Conservation (phyloP, 1,140 invertebrate species). For the Parasteatoda tepidariorum region DNA sequence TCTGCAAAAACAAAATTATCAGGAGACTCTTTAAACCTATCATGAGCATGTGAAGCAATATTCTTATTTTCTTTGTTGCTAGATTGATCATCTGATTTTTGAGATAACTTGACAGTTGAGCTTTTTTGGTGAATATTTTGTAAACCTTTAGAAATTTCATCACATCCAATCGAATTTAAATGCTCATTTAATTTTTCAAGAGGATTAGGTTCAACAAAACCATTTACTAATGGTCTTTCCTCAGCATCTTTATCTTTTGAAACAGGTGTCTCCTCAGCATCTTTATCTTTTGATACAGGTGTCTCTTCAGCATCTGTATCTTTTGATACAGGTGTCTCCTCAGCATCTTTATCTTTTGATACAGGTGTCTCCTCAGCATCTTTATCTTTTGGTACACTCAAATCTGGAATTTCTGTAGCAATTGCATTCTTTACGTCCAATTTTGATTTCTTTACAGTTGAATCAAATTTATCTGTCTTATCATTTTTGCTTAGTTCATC, state of each 20-base stretch:
- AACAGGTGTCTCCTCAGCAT: neutral
- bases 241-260: neutral
- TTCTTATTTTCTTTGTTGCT: slow-evolving; percentile 31
- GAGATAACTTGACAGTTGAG: neutral
- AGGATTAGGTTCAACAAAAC: slow-evolving; percentile 3
- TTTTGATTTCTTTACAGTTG: too few species aligned
- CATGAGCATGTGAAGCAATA: neutral
- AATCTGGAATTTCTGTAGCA: too few species aligned
- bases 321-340: neutral
- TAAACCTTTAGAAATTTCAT: neutral
- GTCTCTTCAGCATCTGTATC: neutral
- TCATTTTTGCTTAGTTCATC: neutral
- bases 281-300: neutral
- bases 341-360: neutral
- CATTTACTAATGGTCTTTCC: neutral
- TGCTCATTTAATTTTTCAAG: slow-evolving; percentile 43
- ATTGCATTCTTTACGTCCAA: too few species aligned
- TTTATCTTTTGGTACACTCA: neutral
- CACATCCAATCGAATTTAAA: slow-evolving; percentile 21
- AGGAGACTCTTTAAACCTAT: slow-evolving; percentile 5
- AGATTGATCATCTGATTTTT: neutral
- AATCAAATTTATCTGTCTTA: neutral
- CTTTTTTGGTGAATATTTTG: neutral
- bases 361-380: neutral
- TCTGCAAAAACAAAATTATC: slow-evolving; percentile 54